Evolutionary conservation across 2,797 vertebrate species (phyloP), one percentile per base, ranked within the genome.

Genomic region (Champsocephalus esox): DNA sequence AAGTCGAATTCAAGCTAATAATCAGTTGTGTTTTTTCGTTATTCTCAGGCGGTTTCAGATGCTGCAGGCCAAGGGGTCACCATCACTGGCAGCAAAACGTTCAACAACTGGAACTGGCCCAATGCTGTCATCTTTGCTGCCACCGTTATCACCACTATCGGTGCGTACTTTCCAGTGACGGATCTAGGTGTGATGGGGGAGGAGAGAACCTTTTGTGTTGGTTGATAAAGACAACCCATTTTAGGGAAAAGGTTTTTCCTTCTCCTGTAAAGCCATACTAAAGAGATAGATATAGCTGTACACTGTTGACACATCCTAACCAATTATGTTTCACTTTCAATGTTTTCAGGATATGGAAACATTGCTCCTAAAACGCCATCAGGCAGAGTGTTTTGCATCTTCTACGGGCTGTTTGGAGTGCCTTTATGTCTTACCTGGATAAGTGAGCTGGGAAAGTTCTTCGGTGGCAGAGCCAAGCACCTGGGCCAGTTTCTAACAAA

Each of bases 71-170:
- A 99, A 85, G 98, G 98, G 0, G 96, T 99, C 90, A 98, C 98
- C 45, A 99, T 99, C 80, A 98, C 96, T 0, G 97, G 97, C 77
- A 97, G 95, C 73, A 96, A 96, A 83, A 96, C 97, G 38, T 99
- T 99, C 85, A 99, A 99, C 93, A 99, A 99, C 90, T 99, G 98
- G 98, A 99, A 99, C 80, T 99, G 98, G 98, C 96, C 98, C 12
- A 99, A 99, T 1, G 98, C 98, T 0, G 97, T 99, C 82, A 99
- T 99, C 87, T 99, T 99, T 80, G 98, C 98, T 49, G 98, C 98
- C 74, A 99, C 98, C 0, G 97, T 99, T 68, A 99, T 99, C 87
- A 99, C 98, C 46, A 99, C 98, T 17, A 99, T 99, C 0, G 98
- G 98, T 99, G 89, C 87, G 92, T 83, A 63, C 71, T 63, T 66